phyloP scores from a whole-genome alignment of 2,888 invertebrate genomes.

The Cataglyphis albicans region DNA sequence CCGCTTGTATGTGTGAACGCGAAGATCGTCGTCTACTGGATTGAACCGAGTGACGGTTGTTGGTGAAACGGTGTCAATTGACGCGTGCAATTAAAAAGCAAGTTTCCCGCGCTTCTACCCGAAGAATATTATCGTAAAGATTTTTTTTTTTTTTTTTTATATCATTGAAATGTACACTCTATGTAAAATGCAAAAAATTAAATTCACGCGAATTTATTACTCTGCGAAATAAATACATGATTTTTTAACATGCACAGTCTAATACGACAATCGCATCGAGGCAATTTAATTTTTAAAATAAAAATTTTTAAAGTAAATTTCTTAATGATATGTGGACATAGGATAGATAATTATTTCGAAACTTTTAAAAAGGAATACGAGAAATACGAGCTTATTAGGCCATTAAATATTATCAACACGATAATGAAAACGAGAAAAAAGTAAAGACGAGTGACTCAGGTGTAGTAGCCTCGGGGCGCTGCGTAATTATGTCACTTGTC shows the following conservation, averaged over 20 bases:
- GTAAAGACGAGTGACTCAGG: constrained; percentile 82
- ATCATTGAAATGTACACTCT: neutral
- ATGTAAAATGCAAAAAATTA: neutral
- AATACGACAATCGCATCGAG: neutral
- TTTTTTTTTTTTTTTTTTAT: neutral
- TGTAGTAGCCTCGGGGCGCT: constrained; percentile 79
- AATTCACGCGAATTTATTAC: neutral
- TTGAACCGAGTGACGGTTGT: constrained; percentile 43
- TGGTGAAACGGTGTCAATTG: constrained; percentile 48
- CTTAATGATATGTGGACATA: neutral
- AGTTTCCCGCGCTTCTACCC: neutral
- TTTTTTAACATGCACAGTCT: neutral
- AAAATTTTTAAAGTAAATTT: neutral
- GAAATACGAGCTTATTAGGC: neutral
- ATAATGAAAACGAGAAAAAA: constrained; percentile 79
- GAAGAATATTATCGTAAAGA: neutral
- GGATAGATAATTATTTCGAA: constrained; percentile 5
- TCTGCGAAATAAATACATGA: neutral
- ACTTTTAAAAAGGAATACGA: neutral
- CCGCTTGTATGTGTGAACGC: neutral
- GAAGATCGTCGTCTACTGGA: constrained; percentile 47
- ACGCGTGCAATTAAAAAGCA: constrained; percentile 42
- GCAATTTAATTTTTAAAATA: neutral
- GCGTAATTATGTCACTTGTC: constrained; percentile 84
- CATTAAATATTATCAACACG: constrained; percentile 54